A percentile compares a stretch with the other conserved stretches of the same genome.
These are phyloP conservation scores for Andrena camellia DNA, from an alignment of 2,888 invertebrate genomes.

Conservation along the genomic window DNA sequence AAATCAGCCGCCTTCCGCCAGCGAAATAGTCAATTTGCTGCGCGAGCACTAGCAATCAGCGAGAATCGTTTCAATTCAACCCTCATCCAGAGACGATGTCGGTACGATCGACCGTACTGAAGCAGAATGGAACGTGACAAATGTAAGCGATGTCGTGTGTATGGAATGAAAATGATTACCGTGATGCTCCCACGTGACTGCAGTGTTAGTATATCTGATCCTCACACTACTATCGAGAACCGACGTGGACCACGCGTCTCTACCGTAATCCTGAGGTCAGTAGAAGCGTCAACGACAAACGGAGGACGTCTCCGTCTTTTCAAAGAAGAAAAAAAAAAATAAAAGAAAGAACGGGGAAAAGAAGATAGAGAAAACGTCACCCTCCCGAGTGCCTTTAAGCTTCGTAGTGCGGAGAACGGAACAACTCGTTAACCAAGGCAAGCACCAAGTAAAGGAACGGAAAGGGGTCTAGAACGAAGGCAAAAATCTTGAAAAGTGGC, in stretches of 20 bases:
- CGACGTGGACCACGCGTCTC: not conserved
- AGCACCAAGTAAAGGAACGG: not conserved
- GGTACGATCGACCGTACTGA: conserved; percentile 41
- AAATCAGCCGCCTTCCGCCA: not conserved
- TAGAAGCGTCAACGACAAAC: conserved; percentile 16
- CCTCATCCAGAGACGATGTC: conserved; percentile 22
- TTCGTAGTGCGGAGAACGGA: conserved; percentile 32
- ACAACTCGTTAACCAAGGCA: not conserved
- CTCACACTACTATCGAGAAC: conserved; percentile 18
- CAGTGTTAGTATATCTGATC: conserved; percentile 38
- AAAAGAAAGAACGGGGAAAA: not conserved
- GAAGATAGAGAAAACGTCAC: conserved; percentile 6
- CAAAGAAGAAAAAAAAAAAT: not conserved
- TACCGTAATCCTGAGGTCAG: conserved; percentile 5
- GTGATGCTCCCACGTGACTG: conserved; percentile 44
- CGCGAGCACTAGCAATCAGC: not conserved
- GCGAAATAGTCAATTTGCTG: not conserved
- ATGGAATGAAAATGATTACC: conserved; percentile 60
- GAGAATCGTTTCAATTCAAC: conserved; percentile 8
- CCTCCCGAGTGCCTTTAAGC: conserved; percentile 47
- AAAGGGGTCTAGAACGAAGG: conserved; percentile 2
- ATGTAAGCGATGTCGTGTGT: conserved; percentile 57
- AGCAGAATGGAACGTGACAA: conserved; percentile 56
- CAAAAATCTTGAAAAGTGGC: conserved; percentile 49
- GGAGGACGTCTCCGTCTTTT: conserved; percentile 6